Conservation (phyloP, 2,113 vertebrate genomes). For the Ondatra zibethicus region DNA sequence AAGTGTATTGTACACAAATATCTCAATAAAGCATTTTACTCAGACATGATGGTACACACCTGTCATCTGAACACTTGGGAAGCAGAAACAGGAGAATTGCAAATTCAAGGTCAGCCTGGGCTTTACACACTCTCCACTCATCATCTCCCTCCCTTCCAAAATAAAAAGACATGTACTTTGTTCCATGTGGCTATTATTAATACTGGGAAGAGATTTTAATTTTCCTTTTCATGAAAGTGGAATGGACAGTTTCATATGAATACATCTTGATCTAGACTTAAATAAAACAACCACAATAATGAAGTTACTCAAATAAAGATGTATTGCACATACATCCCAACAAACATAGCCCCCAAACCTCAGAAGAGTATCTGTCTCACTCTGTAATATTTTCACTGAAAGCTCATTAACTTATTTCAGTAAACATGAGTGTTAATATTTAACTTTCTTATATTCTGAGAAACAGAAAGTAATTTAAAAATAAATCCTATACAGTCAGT, state of each 20-base stretch:
- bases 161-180: background rate
- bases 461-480: conserved; percentile 46
- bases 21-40: background rate
- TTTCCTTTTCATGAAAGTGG: conserved; percentile 31
- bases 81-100: background rate
- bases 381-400: conserved; percentile 15
- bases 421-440: background rate
- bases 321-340: background rate
- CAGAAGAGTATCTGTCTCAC: background rate
- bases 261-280: background rate
- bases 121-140: background rate
- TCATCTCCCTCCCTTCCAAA: background rate
- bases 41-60: background rate
- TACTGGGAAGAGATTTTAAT: background rate
- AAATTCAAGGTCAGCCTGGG: background rate
- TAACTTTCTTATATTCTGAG: conserved; percentile 27
- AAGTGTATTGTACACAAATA: background rate
- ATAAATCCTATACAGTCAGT: conserved; percentile 36
- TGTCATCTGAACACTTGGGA: background rate
- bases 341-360: background rate
- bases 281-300: background rate
- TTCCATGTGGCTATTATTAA: conserved; percentile 1
- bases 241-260: background rate
- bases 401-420: background rate
- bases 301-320: background rate